These are phyloP conservation scores for Ia io DNA, from an alignment of 2,113 vertebrate species.

Conservation along the genomic window DNA sequence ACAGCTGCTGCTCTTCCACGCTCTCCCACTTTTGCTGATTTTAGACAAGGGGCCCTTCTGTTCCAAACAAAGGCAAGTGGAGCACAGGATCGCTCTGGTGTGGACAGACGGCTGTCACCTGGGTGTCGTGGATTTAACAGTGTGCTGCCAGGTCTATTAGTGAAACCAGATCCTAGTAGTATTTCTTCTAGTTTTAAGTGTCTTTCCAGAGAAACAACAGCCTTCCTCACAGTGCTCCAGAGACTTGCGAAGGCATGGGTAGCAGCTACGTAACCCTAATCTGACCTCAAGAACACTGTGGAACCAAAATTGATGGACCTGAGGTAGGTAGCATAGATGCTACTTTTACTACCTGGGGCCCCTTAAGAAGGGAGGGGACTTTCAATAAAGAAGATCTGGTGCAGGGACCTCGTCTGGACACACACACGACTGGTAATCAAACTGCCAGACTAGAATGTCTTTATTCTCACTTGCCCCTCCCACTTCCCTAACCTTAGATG, in stretches of 20 bases:
- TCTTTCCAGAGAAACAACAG: background rate
- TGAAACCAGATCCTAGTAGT: background rate
- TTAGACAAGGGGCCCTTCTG: background rate
- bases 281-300: background rate
- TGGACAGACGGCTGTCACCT: background rate
- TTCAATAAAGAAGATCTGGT: background rate
- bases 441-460: background rate
- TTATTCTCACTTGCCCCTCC: background rate
- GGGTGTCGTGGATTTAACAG: background rate
- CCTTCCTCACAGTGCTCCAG: background rate
- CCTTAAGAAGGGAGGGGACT: background rate
- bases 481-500: background rate
- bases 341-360: background rate
- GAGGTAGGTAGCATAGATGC: background rate
- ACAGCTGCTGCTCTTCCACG: background rate
- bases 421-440: background rate
- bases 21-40: constrained; percentile 21
- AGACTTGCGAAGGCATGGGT: background rate
- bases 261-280: background rate
- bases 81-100: background rate
- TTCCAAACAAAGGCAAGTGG: background rate
- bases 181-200: background rate
- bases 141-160: background rate
- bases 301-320: background rate
- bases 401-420: background rate